A percentile compares a stretch with the other conserved stretches of the same genome.
Conservation (phyloP, 2,888 invertebrate species). For the Rhopalosiphum nymphaeae region DNA sequence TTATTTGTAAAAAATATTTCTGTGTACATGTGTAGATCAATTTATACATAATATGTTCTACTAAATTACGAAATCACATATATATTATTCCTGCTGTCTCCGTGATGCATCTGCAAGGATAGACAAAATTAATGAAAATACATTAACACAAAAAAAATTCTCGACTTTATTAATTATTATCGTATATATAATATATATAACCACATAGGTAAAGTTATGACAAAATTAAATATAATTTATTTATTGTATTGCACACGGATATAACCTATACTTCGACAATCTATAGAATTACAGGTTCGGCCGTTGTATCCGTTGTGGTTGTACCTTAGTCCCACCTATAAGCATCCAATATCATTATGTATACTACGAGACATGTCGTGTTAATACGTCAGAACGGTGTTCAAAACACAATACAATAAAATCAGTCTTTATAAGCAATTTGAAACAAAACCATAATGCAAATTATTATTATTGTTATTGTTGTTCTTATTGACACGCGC, state of each 20-base stretch:
- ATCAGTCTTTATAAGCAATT: background rate
- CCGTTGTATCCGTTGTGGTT: background rate
- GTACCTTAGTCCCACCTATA: background rate
- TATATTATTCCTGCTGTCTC: background rate
- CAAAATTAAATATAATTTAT: background rate
- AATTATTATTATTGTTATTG: background rate
- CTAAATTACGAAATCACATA: background rate
- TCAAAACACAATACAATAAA: background rate
- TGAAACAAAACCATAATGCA: background rate
- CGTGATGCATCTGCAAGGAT: background rate
- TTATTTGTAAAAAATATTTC: background rate
- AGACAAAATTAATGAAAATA: background rate
- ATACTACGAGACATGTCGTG: no score
- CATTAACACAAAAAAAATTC: background rate
- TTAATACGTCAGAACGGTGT: background rate
- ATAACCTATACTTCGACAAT: background rate
- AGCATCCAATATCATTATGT: background rate
- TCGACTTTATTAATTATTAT: background rate
- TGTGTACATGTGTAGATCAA: background rate
- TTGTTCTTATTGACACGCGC: background rate
- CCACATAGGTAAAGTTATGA: background rate
- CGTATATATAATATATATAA: background rate
- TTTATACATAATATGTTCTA: background rate
- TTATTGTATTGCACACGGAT: background rate
- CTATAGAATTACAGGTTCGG: background rate